These are phyloP conservation scores for Laticauda laticaudata DNA, from an alignment of 2,113 vertebrate genomes.

Conservation along the genomic window DNA sequence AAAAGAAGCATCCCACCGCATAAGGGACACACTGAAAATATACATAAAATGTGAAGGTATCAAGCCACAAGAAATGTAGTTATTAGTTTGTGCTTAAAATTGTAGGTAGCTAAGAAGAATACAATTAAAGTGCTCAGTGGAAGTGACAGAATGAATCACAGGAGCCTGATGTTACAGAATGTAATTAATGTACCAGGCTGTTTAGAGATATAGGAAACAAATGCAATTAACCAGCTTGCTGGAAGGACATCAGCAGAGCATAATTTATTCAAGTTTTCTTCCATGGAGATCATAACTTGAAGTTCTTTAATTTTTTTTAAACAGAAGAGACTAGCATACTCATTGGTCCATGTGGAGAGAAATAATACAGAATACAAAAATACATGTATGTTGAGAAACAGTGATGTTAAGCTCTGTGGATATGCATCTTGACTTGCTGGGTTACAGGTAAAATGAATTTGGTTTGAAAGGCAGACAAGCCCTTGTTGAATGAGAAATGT, in stretches of 20 bases:
- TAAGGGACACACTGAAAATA: not conserved
- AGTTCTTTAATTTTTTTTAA: constrained; percentile 51
- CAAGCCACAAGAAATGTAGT: constrained; percentile 43
- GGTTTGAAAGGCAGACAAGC: not conserved
- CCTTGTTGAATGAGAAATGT: constrained; percentile 18
- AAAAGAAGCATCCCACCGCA: constrained; percentile 17
- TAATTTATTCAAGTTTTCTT: constrained; percentile 59
- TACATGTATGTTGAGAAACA: constrained; percentile 27
- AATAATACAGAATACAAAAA: constrained; percentile 2
- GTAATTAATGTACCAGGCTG: constrained; percentile 71
- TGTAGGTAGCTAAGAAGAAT: constrained; percentile 57
- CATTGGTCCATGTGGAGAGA: constrained; percentile 2
- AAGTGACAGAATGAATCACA: constrained; percentile 74
- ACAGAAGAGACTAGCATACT: constrained; percentile 30
- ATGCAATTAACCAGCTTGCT: constrained; percentile 74
- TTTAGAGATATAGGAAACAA: constrained; percentile 73
- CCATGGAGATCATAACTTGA: constrained; percentile 47
- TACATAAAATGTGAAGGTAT: constrained; percentile 33
- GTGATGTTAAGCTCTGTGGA: not conserved
- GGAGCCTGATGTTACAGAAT: constrained; percentile 69
- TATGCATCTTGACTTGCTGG: not conserved
- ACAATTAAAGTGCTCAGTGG: constrained; percentile 69
- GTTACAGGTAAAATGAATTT: not conserved
- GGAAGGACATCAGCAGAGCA: constrained; percentile 54
- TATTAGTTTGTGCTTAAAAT: constrained; percentile 53